These are phyloP conservation scores for Paratilapia polleni DNA, from an alignment of 2,113 vertebrate genomes.

Conservation along the genomic window DNA sequence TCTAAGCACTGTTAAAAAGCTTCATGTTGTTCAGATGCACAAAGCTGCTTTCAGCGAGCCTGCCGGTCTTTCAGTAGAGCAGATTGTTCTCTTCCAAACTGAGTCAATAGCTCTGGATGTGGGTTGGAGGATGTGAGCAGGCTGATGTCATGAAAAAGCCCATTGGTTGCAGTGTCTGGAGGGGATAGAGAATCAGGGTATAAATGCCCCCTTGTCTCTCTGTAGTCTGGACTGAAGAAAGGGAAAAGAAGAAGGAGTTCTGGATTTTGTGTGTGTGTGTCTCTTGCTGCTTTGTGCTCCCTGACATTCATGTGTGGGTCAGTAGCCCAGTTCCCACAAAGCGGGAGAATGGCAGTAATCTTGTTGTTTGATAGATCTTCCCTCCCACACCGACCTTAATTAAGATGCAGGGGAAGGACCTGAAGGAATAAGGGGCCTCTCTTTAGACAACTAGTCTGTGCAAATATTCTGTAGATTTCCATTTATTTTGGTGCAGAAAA, in stretches of 20 bases:
- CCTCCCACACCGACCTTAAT: slow-evolving; percentile 62
- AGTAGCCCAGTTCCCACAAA: slow-evolving; percentile 74
- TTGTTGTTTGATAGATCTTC: slow-evolving; percentile 59
- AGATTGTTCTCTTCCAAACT: slow-evolving; percentile 49
- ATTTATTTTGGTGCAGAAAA: neutral
- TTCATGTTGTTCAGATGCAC: slow-evolving; percentile 20
- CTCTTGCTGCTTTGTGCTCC: slow-evolving; percentile 62
- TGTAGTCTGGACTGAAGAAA: slow-evolving; percentile 50
- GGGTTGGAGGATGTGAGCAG: slow-evolving; percentile 49
- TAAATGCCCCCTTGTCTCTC: slow-evolving; percentile 71
- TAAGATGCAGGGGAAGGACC: slow-evolving; percentile 65
- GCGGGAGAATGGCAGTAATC: slow-evolving; percentile 68
- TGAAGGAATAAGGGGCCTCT: slow-evolving; percentile 26
- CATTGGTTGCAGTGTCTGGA: slow-evolving; percentile 58
- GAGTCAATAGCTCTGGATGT: slow-evolving; percentile 59
- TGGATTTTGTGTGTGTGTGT: slow-evolving; percentile 44
- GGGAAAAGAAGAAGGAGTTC: slow-evolving; percentile 33
- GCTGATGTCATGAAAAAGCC: slow-evolving; percentile 68
- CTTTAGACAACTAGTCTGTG: neutral
- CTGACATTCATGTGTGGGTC: slow-evolving; percentile 64
- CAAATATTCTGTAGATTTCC: neutral
- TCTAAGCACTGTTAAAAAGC: slow-evolving; percentile 6
- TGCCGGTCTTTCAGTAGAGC: slow-evolving; percentile 37
- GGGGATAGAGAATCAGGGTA: slow-evolving; percentile 44
- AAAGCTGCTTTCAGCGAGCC: slow-evolving; percentile 34